Percentiles rank a stretch among this genome's conserved stretches.
phyloP scores from a whole-genome alignment of 1,140 invertebrate species.

The Periplaneta americana region DNA sequence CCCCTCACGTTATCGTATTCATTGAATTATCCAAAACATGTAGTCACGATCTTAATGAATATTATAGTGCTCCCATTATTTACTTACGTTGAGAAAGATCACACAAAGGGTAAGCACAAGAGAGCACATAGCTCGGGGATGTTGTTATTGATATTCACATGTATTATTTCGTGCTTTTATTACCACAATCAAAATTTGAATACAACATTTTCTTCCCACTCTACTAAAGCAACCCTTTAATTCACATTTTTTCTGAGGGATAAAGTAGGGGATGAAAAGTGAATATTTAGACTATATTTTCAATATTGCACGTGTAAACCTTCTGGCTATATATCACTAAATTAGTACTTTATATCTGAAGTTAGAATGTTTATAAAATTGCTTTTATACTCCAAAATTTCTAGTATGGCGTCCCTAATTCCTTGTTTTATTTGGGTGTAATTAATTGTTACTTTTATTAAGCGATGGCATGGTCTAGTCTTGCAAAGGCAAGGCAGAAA shows the following conservation, averaged over 20 bases:
- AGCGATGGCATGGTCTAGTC: too few relatives aligned
- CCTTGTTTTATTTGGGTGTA: too few relatives aligned
- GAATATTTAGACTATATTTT: too few relatives aligned
- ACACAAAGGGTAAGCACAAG: background rate
- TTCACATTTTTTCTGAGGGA: background rate
- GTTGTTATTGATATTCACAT: background rate
- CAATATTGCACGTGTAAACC: too few relatives aligned
- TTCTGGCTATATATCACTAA: background rate
- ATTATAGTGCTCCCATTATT: background rate
- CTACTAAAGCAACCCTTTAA: background rate
- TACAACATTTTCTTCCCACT: background rate
- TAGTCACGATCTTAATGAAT: background rate
- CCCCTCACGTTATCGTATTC: background rate
- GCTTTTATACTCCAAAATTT: background rate
- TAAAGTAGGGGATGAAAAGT: background rate
- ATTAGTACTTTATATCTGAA: background rate
- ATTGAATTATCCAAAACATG: background rate
- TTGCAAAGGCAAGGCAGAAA: too few relatives aligned
- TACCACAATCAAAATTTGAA: background rate
- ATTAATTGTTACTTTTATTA: too few relatives aligned
- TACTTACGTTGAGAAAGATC: background rate
- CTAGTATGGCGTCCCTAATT: background rate
- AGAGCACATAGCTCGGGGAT: background rate
- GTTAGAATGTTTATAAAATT: background rate
- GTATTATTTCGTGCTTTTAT: too few relatives aligned